A percentile compares a stretch with the other conserved stretches of the same genome.
Conservation (phyloP, 2,113 vertebrate species). For the Myrmecobius fasciatus region DNA sequence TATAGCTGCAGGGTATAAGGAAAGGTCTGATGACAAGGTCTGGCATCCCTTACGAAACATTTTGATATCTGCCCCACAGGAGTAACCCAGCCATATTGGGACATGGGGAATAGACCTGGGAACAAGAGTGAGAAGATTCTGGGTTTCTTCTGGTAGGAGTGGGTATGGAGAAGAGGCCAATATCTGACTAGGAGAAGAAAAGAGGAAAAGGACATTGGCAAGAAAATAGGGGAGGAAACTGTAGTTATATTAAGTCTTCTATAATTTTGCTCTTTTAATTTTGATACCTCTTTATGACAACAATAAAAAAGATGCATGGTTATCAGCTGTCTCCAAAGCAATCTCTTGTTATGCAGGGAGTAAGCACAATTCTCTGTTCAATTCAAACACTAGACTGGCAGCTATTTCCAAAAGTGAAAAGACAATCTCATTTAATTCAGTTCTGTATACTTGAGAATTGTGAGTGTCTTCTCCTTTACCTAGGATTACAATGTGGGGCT, state of each 20-base stretch:
- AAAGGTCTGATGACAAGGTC: neutral
- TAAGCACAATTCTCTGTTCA: constrained; percentile 55
- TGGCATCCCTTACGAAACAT: neutral
- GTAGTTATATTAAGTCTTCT: too few species aligned
- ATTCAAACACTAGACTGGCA: constrained; percentile 63
- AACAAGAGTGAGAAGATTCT: neutral
- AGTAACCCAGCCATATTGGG: neutral
- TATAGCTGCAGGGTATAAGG: neutral
- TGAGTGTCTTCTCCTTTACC: constrained; percentile 54
- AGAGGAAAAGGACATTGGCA: neutral
- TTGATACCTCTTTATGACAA: too few species aligned
- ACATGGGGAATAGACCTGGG: neutral
- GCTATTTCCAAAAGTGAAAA: constrained; percentile 70
- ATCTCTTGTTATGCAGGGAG: constrained; percentile 73
- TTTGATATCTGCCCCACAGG: neutral
- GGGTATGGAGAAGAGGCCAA: neutral
- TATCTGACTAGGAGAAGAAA: neutral
- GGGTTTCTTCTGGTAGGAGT: neutral
- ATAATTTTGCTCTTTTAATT: too few species aligned
- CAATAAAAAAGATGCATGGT: neutral
- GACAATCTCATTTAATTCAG: constrained; percentile 64
- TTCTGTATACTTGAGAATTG: constrained; percentile 46
- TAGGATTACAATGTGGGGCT: constrained; percentile 45
- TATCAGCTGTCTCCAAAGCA: constrained; percentile 75
- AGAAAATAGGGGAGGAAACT: neutral